Percentiles rank a stretch among this genome's conserved stretches.
phyloP scores from a whole-genome alignment of 37 sponge, comb jelly and placozoan species.

The Spongia lamella region DNA sequence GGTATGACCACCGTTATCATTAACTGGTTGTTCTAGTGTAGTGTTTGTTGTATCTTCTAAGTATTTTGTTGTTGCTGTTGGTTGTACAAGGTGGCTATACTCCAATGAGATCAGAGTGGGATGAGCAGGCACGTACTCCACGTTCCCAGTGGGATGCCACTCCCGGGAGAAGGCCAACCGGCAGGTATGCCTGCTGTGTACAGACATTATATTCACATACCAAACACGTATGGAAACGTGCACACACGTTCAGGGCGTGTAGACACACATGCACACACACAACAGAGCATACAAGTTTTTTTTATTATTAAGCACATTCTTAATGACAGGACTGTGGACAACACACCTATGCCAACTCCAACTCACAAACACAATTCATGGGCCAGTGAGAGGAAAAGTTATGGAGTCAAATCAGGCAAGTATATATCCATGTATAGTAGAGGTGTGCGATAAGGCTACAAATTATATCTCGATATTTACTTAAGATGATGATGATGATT shows the following conservation, averaged over 20 bases:
- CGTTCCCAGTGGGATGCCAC: conserved; percentile 79
- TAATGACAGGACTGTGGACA: conserved; percentile 42
- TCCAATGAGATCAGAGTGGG: conserved; percentile 85
- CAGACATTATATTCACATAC: too few relatives aligned
- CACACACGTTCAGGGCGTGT: too few relatives aligned
- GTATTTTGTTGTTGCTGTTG: neutral
- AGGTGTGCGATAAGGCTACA: too few relatives aligned
- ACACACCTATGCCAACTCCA: conserved; percentile 94
- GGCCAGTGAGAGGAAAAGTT: conserved; percentile 82
- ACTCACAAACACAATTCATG: conserved; percentile 88
- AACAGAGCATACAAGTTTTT: too few relatives aligned
- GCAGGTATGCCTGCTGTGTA: conserved; percentile 8
- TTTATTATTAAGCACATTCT: too few relatives aligned
- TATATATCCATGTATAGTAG: too few relatives aligned
- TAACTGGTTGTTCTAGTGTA: neutral
- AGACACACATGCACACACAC: neutral
- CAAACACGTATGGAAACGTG: too few relatives aligned
- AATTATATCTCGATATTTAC: too few relatives aligned
- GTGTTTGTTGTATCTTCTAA: neutral
- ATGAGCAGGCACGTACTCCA: conserved; percentile 44
- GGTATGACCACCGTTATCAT: neutral
- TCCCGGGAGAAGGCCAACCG: conserved; percentile 11
- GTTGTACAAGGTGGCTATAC: conserved; percentile 35
- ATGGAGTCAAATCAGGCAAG: conserved; percentile 62
- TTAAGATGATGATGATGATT: too few relatives aligned